These are phyloP conservation scores for Paedocypris sp. DNA, from an alignment of 2,113 vertebrate genomes.

Conservation along the genomic window DNA sequence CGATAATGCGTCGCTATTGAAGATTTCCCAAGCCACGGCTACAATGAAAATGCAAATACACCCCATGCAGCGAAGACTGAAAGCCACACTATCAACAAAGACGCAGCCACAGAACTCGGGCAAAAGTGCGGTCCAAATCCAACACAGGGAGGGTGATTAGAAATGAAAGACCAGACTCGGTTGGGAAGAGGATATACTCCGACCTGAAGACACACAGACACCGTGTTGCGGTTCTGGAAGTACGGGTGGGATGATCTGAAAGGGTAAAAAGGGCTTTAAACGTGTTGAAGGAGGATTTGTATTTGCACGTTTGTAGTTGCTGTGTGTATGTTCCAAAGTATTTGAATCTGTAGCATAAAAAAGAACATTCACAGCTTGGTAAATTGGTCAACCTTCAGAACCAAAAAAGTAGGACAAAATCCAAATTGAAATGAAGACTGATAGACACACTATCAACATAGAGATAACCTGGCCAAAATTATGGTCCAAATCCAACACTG, in stretches of 20 bases:
- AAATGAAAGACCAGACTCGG: constrained; percentile 45
- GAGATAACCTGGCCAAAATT: constrained; percentile 43
- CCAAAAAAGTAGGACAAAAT: too few species aligned
- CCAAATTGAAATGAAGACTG: constrained; percentile 41
- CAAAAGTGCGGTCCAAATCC: constrained; percentile 48
- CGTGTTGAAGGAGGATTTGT: constrained; percentile 14
- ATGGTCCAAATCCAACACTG: constrained; percentile 51
- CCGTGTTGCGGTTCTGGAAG: constrained; percentile 3
- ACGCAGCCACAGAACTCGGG: constrained; percentile 46
- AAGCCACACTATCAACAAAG: constrained; percentile 58
- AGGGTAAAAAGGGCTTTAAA: constrained; percentile 15
- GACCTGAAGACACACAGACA: constrained; percentile 3
- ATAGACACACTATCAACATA: constrained; percentile 57
- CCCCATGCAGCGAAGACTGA: constrained; percentile 49
- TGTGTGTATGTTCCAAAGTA: too few species aligned
- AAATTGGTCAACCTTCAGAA: too few species aligned
- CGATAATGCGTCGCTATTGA: constrained; percentile 54
- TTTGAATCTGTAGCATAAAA: too few species aligned
- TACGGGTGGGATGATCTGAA: constrained; percentile 5
- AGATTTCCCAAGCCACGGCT: constrained; percentile 47
- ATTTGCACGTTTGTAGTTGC: too few species aligned
- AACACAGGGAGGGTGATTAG: constrained; percentile 48
- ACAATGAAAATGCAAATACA: constrained; percentile 59
- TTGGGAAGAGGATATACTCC: constrained; percentile 14
- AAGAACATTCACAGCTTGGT: too few species aligned